Percentiles rank a stretch among this genome's conserved stretches.
Evolutionary conservation across 2,113 vertebrate species (phyloP).

Genomic region (Cinclus cinclus): DNA sequence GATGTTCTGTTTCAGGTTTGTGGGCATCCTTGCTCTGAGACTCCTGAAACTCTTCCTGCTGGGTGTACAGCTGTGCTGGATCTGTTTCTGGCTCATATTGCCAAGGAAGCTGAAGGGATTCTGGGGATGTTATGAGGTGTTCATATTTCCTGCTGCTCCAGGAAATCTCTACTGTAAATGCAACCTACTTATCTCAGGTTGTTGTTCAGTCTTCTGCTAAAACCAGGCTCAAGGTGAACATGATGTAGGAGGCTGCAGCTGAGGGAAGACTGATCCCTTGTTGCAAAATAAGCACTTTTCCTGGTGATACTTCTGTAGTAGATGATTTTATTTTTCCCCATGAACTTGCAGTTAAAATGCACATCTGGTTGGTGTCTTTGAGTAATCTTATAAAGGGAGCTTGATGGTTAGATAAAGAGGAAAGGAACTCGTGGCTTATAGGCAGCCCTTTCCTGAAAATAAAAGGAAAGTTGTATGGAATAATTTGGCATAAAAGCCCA

Average conservation of each 20-base stretch:
- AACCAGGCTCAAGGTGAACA: not conserved
- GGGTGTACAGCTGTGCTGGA: not conserved
- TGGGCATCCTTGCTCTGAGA: not conserved
- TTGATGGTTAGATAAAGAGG: not conserved
- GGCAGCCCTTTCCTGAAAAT: not conserved
- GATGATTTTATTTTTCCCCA: not conserved
- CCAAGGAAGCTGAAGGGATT: not conserved
- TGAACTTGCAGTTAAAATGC: not conserved
- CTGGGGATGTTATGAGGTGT: slow-evolving; percentile 6
- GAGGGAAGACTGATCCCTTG: not conserved
- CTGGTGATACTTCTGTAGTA: not conserved
- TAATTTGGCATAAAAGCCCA: not conserved
- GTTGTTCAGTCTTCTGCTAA: not conserved
- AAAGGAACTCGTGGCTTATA: slow-evolving; percentile 1
- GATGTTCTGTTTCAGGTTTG: not conserved
- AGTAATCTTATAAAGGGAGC: not conserved
- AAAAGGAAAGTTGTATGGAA: not conserved
- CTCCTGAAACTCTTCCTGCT: not conserved
- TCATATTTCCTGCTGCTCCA: not conserved
- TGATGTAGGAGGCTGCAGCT: not conserved
- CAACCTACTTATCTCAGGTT: not conserved
- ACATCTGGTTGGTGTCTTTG: not conserved
- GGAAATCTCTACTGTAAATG: not conserved
- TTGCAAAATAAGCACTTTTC: not conserved
- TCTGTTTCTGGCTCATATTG: rapidly evolving